These are phyloP conservation scores for Apis dorsata DNA, from an alignment of 1,140 invertebrate genomes.

Conservation along the genomic window DNA sequence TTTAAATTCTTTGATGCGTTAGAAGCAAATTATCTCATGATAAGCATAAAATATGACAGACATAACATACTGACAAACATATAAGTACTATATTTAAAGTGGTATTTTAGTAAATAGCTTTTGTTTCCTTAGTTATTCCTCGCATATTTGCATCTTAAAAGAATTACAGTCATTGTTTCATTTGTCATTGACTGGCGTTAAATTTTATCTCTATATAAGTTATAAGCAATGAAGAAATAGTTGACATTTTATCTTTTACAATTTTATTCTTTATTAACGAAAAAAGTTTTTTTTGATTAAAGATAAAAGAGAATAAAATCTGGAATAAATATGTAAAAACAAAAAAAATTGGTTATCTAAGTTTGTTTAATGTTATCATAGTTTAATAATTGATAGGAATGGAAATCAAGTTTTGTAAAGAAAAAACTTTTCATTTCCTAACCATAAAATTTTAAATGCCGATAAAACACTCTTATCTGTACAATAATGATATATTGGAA, in stretches of 20 bases:
- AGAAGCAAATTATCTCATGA: background rate
- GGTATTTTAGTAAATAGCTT: background rate
- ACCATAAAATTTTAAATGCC: background rate
- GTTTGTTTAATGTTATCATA: background rate
- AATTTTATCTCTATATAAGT: background rate
- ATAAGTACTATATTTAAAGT: background rate
- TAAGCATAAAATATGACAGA: background rate
- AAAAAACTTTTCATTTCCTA: background rate
- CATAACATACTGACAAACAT: background rate
- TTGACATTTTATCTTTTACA: too few relatives aligned
- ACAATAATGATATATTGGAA: background rate
- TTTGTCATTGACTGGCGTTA: background rate
- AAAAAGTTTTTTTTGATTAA: background rate
- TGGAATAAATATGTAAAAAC: background rate
- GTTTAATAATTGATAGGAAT: background rate
- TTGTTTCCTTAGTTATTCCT: background rate
- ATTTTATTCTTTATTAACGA: too few relatives aligned
- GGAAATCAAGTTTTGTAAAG: background rate
- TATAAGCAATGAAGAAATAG: background rate
- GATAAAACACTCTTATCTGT: conserved; percentile 11
- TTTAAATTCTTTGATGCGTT: background rate
- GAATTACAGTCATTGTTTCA: background rate
- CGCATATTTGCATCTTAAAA: background rate
- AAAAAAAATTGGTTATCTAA: background rate
- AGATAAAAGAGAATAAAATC: background rate